phyloP scores from a whole-genome alignment of 2,888 invertebrate genomes.

The Hylaea fasciaria region DNA sequence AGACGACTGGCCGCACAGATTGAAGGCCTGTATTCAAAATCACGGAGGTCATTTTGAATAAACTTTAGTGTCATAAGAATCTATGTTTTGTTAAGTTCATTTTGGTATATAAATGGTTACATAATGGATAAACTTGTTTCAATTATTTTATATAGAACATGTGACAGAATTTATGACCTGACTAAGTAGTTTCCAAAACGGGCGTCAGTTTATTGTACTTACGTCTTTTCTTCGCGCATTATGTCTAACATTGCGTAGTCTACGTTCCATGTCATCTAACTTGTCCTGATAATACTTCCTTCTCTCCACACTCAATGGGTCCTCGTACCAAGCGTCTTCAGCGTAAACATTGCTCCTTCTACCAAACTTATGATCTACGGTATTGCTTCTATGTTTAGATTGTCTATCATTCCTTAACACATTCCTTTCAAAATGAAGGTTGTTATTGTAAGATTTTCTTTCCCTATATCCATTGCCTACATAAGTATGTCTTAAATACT shows the following conservation, averaged over 20 bases:
- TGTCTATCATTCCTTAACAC: constrained; percentile 23
- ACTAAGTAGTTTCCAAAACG: too few relatives aligned
- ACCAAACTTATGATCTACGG: constrained; percentile 26
- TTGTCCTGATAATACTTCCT: constrained; percentile 68
- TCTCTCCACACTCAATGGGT: constrained; percentile 56
- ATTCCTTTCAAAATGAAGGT: constrained; percentile 30
- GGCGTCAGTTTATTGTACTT: constrained; percentile 36
- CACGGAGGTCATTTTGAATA: too few relatives aligned
- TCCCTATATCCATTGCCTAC: constrained; percentile 16
- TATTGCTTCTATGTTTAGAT: constrained; percentile 15
- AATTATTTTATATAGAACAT: too few relatives aligned
- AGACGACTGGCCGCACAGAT: too few relatives aligned
- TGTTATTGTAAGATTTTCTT: constrained; percentile 33
- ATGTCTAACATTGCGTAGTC: constrained; percentile 45
- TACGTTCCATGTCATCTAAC: constrained; percentile 61
- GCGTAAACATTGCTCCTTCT: constrained; percentile 33
- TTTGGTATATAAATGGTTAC: too few relatives aligned
- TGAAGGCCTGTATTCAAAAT: too few relatives aligned
- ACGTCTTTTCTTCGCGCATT: constrained; percentile 47
- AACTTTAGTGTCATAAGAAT: too few relatives aligned
- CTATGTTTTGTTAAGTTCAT: too few relatives aligned
- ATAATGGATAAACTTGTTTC: too few relatives aligned
- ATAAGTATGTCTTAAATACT: constrained; percentile 10
- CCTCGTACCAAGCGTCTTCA: constrained; percentile 41
- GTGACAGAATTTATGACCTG: too few relatives aligned